Evolutionary conservation across 2,797 vertebrate species (phyloP).

Genomic region (Ambastaia sidthimunki): DNA sequence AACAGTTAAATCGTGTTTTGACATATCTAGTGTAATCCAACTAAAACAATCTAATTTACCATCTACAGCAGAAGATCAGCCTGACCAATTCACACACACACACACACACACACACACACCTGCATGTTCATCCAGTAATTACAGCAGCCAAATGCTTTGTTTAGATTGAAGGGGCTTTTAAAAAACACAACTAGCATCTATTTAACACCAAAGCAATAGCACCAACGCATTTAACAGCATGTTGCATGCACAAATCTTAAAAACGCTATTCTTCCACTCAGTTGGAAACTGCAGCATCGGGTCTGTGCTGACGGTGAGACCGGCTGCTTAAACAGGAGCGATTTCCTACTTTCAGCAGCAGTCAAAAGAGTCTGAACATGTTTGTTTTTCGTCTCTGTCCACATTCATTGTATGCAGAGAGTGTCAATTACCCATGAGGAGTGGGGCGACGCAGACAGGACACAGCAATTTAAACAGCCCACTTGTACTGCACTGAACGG

Average conservation of each 20-base stretch:
- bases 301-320: background rate
- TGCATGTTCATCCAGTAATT: background rate
- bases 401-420: slow-evolving; percentile 78
- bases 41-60: slow-evolving; percentile 69
- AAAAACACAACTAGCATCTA: background rate
- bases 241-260: background rate
- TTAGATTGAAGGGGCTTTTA: background rate
- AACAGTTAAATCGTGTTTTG: slow-evolving; percentile 79
- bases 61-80: background rate
- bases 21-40: slow-evolving; percentile 77
- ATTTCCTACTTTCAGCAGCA: slow-evolving; percentile 64
- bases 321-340: slow-evolving; percentile 34
- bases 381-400: slow-evolving; percentile 72
- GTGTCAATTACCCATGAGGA: slow-evolving; percentile 81
- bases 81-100: background rate
- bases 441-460: slow-evolving; percentile 70
- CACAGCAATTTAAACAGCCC: slow-evolving; percentile 80
- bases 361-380: slow-evolving; percentile 55
- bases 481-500: slow-evolving; percentile 77
- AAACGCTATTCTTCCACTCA: background rate
- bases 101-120: slow-evolving; percentile 12
- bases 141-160: background rate
- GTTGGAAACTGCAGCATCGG: background rate
- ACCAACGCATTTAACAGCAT: slow-evolving; percentile 2
- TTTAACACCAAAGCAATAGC: background rate